Conservation (phyloP, 2,113 vertebrate species). For the mouse (Mus musculus) region DNA sequence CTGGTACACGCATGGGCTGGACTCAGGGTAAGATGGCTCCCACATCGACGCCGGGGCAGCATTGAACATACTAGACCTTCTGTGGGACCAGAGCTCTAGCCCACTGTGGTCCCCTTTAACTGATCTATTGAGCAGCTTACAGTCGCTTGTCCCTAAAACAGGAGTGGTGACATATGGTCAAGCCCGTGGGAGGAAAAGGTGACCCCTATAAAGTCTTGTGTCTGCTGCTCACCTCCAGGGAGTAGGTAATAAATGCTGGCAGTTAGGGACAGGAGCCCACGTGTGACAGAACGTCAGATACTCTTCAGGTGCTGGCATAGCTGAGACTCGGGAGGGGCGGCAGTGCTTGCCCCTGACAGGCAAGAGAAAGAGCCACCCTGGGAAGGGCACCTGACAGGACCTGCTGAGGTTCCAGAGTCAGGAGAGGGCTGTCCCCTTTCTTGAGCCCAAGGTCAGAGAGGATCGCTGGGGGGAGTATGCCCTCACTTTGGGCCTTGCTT, state of each 20-base stretch:
- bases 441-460: neutral
- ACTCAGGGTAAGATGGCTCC: neutral
- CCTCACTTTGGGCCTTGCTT: neutral
- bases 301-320: neutral
- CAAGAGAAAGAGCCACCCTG: neutral
- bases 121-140: neutral
- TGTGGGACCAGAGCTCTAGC: neutral
- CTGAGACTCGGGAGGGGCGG: neutral
- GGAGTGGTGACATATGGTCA: neutral
- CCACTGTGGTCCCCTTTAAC: neutral
- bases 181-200: neutral
- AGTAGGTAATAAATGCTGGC: neutral
- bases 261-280: neutral
- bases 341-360: neutral
- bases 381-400: constrained; percentile 8
- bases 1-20: neutral
- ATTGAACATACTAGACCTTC: neutral
- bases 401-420: neutral
- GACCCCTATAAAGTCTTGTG: neutral
- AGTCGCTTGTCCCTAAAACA: neutral
- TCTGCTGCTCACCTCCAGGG: neutral
- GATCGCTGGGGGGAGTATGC: neutral
- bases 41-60: neutral
- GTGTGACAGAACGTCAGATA: neutral
- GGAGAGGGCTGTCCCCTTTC: neutral